Percentiles rank a stretch among this genome's conserved stretches.
Conservation (phyloP, 2,888 invertebrate genomes). For the Molorchus minor region DNA sequence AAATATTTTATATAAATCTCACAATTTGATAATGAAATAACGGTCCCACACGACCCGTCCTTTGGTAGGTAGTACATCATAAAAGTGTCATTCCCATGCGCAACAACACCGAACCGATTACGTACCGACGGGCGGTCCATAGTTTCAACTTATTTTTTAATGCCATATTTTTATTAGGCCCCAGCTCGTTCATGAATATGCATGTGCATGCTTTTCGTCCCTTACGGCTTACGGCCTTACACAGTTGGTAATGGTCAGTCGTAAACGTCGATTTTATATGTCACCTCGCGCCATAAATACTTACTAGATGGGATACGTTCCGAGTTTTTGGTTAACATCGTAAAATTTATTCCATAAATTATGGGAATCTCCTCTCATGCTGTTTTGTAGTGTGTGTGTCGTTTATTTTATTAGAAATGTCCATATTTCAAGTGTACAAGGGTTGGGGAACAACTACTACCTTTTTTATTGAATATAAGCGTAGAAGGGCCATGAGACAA, state of each 20-base stretch:
- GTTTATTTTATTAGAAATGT: conserved; percentile 5
- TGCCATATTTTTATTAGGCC: conserved; percentile 20
- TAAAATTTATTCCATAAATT: conserved; percentile 25
- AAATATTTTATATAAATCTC: no score
- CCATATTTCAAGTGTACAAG: neutral
- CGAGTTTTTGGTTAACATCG: conserved; percentile 17
- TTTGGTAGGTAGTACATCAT: no score
- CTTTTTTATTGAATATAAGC: no score
- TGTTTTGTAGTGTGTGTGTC: conserved; percentile 5
- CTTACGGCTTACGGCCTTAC: conserved; percentile 12
- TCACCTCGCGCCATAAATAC: conserved; percentile 27
- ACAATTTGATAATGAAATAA: no score
- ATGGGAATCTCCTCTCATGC: neutral
- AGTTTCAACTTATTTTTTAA: conserved; percentile 21
- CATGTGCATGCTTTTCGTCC: conserved; percentile 17
- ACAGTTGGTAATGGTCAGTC: conserved; percentile 26
- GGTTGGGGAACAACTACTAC: conserved; percentile 8
- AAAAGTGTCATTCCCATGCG: neutral
- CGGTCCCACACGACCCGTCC: no score
- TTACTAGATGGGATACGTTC: conserved; percentile 9
- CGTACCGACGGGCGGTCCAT: conserved; percentile 9
- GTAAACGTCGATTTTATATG: conserved; percentile 32
- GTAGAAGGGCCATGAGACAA: no score
- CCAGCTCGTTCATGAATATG: conserved; percentile 20
- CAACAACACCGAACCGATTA: neutral